Base-by-base conservation (phyloP, 2,113 vertebrate species). In the Rhinolophus sinicus region DNA sequence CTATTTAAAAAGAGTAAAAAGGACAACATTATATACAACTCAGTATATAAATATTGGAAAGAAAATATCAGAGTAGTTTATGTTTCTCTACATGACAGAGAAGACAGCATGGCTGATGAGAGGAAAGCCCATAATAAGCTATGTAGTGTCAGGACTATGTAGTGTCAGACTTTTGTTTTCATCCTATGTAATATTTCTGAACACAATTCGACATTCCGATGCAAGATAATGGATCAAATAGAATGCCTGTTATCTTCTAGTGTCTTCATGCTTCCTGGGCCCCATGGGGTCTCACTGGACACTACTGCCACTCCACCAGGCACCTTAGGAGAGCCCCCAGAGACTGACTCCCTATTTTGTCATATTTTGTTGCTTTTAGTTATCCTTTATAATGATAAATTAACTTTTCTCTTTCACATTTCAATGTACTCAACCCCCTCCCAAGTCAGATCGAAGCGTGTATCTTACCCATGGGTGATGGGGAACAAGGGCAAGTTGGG, bases 331-430 rank as follows among this genome's bases (percentile, higher is more conserved):
- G 15, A 52, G 33, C 6, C 47, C 21, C 44, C 21, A 18, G 28
- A 1, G 5, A 38, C 21, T 82, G 13, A 86, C 50, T 70, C 47
- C 16, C 13, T 50, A 70, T 85, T 44, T 38, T 78, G 5, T 44
- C 88, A 12, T 28, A 70, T 18, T 65, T 80, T 65, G 38, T 56
- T 50, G 18, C 12, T 26, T 67, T 76, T 44, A 90, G 30, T 88
- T 83, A 64, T 72, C 10, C 5, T 73, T 62, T 67, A 40, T 62
- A n/a, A 62, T 38, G 24, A n/a, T n/a, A 62, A 80, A 69, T 35
- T 10, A 9, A n/a, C 15, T 69, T 81, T 67, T 88, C 40, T 89
- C 94, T 82, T 90, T 94, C 9, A 24, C 44, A n/a, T 50, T 95
- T 47, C 64, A 47, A 64, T 30, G 13, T 33, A 50, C 30, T 78